Base-by-base conservation (phyloP, 2,797 vertebrate genomes). In the Myiothlypis coronata region DNA sequence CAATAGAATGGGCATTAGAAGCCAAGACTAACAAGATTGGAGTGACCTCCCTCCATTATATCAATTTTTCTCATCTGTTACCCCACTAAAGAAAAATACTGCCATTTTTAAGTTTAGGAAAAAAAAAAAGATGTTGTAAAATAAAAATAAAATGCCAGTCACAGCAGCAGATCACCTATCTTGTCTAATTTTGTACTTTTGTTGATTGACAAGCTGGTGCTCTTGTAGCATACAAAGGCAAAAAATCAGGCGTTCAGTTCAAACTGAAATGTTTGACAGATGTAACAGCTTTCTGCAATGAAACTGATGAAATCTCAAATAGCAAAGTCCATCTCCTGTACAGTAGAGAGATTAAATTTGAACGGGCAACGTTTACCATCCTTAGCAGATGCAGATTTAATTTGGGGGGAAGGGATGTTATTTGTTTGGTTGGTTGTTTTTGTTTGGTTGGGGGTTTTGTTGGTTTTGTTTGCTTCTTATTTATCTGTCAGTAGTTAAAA, bases 211-310 rank as follows among this genome's bases (percentile, higher is more conserved):
- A 97, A 84, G 34, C 70, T 70, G 35, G 84, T 85, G 92, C 67
- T 81, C 95, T 96, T 87, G 79, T 86, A 94, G 87, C 85, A 96
- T 92, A 95, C 61, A 96, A 96, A 97, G 78, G 83, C 50, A 93
- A 96, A 96, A 84, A 67, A 47, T 39, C 85, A 95, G 72, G 63
- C 2, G 0, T 95, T 96, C 84, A 81, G 96, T 98, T 97, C 89
- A 83, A 95, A 96, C 84, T 95, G 94, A 97, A 97, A 96, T 93
- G 76, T 96, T 96, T 97, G 97, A 97, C 92, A 97, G 92, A 95
- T 91, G 69, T 95, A 97, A 94, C 87, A 97, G 93, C 79, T 96
- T 94, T 94, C 88, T 95, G 90, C 97, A 97, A 96, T 91, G 91
- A 96, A 96, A 89, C 64, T 57, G 92, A 96, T 95, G 95, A 97